A percentile compares a stretch with the other conserved stretches of the same genome.
Conservation (phyloP, 2,888 invertebrate species). For the Oxyscelio sp. region DNA sequence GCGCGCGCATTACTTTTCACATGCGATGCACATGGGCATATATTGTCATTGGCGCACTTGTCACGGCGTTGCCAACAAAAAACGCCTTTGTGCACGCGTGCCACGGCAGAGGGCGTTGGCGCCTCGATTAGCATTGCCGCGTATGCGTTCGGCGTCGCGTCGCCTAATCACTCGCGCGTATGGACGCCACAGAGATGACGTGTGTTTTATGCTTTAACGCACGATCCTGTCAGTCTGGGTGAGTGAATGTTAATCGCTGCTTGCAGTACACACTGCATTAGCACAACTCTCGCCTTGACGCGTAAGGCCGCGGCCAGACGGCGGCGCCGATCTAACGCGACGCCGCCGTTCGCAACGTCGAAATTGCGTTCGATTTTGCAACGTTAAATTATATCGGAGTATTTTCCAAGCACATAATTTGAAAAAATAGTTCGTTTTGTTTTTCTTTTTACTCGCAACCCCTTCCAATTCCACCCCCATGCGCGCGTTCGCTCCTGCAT, state of each 20-base stretch:
- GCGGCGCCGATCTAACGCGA: constrained; percentile 61
- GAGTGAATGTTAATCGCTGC: constrained; percentile 56
- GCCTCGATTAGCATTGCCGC: constrained; percentile 43
- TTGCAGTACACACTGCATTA: constrained; percentile 50
- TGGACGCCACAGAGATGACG: constrained; percentile 53
- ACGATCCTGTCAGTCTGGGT: constrained; percentile 42
- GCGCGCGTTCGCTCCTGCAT: constrained; percentile 54
- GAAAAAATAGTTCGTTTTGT: no score
- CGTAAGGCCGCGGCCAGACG: constrained; percentile 48
- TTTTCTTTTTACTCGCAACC: no score
- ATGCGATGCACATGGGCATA: neutral
- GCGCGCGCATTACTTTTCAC: neutral
- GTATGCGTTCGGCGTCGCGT: constrained; percentile 38
- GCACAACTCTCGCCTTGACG: constrained; percentile 53
- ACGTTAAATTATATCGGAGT: no score
- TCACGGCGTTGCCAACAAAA: neutral
- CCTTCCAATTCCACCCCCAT: constrained; percentile 17
- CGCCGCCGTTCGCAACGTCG: constrained; percentile 43
- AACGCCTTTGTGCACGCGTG: neutral
- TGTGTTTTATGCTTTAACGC: constrained; percentile 55
- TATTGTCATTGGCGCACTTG: neutral
- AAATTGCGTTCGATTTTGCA: constrained; percentile 56
- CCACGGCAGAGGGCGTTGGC: constrained; percentile 59
- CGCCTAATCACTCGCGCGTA: constrained; percentile 49
- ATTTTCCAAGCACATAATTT: no score